Conservation (phyloP, 2,888 invertebrate species). For the Catocala nupta region DNA sequence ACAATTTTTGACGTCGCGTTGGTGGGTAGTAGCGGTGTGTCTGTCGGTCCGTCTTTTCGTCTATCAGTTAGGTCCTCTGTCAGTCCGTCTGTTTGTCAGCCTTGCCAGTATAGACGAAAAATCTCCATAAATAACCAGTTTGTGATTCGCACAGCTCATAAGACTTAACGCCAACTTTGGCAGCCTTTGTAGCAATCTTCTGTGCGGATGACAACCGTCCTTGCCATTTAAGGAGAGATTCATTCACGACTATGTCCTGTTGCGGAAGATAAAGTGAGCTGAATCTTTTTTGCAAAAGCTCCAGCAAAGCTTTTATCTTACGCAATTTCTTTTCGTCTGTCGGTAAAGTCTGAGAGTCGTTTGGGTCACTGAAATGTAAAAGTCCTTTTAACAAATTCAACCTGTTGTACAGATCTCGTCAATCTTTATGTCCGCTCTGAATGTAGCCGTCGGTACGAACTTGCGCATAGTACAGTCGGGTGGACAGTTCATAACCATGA, state of each 20-base stretch:
- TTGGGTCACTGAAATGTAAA: too few species aligned
- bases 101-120: background rate
- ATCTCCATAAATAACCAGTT: background rate
- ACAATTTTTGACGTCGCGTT: slow-evolving; percentile 4
- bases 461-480: slow-evolving; percentile 6
- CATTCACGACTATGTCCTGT: background rate
- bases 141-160: slow-evolving; percentile 3
- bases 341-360: too few species aligned
- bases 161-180: too few species aligned
- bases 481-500: too few species aligned
- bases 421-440: slow-evolving; percentile 2
- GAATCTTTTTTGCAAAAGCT: background rate
- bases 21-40: slow-evolving; percentile 1
- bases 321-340: background rate
- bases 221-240: too few species aligned
- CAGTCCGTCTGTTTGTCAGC: background rate
- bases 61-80: background rate
- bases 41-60: background rate
- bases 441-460: slow-evolving; percentile 6
- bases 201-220: too few species aligned
- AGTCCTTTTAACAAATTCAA: too few species aligned
- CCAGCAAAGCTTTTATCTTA: background rate
- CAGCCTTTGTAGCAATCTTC: too few species aligned
- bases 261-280: slow-evolving; percentile 3
- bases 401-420: background rate